Evolutionary conservation across 2,797 vertebrate species (phyloP), one percentile per base, ranked within the genome.

Genomic region (Petrocephalus schoutedeni): DNA sequence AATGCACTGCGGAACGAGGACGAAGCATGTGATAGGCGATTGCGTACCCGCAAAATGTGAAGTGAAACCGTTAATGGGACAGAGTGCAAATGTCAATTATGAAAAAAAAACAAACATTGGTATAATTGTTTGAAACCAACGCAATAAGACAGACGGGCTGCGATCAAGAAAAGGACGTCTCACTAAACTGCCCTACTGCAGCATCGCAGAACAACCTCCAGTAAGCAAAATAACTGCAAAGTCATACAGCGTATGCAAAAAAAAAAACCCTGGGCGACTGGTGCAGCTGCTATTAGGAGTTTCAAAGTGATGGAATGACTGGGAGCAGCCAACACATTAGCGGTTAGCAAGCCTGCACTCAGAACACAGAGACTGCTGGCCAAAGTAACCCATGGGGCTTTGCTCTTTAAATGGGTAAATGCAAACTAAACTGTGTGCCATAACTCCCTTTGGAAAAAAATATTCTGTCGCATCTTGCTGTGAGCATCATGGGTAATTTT

Each of bases 221-320:
- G 71, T 77, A 77, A 77, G 71, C 71, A n/a, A 77, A 77, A 77
- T 77, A 45, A 77, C 71, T 77, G 71, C 71, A 45, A 19, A 77
- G 71, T 77, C 71, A 45, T 77, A 77, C 71, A 77, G 71, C 6
- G 71, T 45, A 74, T 74, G 67, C 67, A 59, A 83, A 87, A 71
- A 4, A 54, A 8, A 74, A 41, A 77, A 77, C 32, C 71, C 71
- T 77, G 71, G 71, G 36, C 36, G 71, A 45, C 32, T 77, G 36
- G 32, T 45, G 71, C 64, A 67, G 64, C 64, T 67, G 64, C 23
- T 67, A 32, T 14, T 32, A 32, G 10, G 41, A 77, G 36, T 32
- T 19, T 77, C 71, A 77, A 77, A 77, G 67, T 12, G 32, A 74
- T 36, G 32, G 71, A 19, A 8, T 41, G 71, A 41, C 67, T 45